These are phyloP conservation scores for Tragelaphus buxtoni DNA, from an alignment of 2,113 vertebrate species.

Conservation along the genomic window DNA sequence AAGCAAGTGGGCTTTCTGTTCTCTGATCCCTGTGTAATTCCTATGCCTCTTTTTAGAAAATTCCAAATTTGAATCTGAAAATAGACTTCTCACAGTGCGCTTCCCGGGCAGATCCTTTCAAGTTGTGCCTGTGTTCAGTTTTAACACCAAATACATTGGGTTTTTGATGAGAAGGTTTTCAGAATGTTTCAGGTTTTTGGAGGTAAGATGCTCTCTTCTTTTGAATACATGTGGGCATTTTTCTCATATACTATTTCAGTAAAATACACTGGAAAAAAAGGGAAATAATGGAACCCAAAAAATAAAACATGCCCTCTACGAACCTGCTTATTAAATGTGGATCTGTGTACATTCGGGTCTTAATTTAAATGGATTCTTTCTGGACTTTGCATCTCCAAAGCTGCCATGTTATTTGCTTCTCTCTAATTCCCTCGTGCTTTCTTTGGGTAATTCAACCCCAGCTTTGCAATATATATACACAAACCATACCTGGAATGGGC, in stretches of 20 bases:
- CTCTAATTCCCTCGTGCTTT: neutral
- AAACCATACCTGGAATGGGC: fast-evolving
- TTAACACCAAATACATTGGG: neutral
- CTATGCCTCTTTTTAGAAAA: neutral
- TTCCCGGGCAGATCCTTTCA: neutral
- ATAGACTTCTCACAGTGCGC: neutral
- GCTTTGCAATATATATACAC: fast-evolving
- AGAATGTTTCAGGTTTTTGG: neutral
- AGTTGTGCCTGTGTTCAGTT: neutral
- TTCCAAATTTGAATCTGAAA: neutral
- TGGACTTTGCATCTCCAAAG: neutral
- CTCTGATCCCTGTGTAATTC: neutral
- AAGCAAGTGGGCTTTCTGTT: neutral
- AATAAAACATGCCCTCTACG: neutral
- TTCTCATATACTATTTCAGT: neutral
- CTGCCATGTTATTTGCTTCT: neutral
- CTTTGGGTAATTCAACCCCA: neutral
- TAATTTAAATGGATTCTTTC: neutral
- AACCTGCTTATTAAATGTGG: neutral
- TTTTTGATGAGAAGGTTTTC: neutral
- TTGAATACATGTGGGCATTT: neutral
- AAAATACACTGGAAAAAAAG: neutral
- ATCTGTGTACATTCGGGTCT: neutral
- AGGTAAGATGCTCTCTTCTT: neutral
- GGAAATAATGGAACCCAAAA: neutral